Evolutionary conservation across 1,140 invertebrate species (phyloP), one percentile per base, ranked within the genome.

Genomic region (Nautilus pompilius): DNA sequence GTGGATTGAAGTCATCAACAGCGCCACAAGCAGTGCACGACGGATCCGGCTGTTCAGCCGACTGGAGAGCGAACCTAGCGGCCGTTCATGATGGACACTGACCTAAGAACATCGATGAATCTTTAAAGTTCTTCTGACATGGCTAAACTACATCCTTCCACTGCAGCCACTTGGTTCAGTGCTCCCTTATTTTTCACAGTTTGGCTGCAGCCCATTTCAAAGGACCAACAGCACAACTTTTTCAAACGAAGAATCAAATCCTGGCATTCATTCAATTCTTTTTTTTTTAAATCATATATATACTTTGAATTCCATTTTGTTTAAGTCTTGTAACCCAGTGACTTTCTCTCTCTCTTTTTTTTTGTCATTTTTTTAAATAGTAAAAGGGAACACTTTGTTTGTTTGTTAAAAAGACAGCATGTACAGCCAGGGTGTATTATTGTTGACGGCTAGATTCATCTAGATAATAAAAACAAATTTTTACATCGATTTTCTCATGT

Each of bases 1-100:
- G 67, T 91, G 90, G 90, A 89, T 91, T 85, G 89, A 90, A 80
- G 90, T 91, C 2, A 89, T 90, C 60, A 86, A 85, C 69, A 89
- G 88, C 77, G 89, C 89, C 3, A 90, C 89, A n/a, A 72, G 73
- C 65, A 79, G 74, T 67, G 75, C 80, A 15, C 65, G 74, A 28
- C 66, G 77, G 45, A 69, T 71, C 8, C 70, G 80, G 24, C 62
- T 80, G n/a, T 82, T 82, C 71, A 81, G 79, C 61, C 71, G 80
- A 49, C 60, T 81, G 63, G 78, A 80, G 53, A 80, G 78, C 62
- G 61, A 68, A 5, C 63, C 36, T 41, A n/a, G 36, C 13, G 13
- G 13, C 13, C 13, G 36, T 41, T 41, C 13, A 41, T 41, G 13
- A 41, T 1, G n/a, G 13, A 13, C 13, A 41, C n/a, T 15, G 13